Evolutionary conservation across 2,888 invertebrate genomes (phyloP), one percentile per base, ranked within the genome.

Genomic region (Drosophila melanosoma): DNA sequence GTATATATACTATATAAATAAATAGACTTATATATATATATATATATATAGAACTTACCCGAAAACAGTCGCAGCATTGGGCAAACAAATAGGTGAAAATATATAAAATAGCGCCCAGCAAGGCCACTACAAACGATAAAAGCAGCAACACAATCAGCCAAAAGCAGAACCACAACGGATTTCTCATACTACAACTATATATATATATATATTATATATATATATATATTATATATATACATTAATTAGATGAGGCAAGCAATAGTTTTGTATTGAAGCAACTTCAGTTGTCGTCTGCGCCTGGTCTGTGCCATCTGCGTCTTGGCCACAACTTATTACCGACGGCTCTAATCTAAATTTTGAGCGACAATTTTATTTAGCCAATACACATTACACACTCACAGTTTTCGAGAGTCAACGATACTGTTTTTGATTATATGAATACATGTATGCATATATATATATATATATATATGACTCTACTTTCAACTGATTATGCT

Each of bases 131-230:
- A 5, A 79, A 20, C 29, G 78, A 79, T 1, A 79, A 45, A 1
- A 49, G 26, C 1, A 74, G 12, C 59, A 79, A 12, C 29, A 69
- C 33, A 26, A 79, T 23, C 26, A 79, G 68, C 78, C 79, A 79
- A 40, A 79, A 78, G 17, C 71, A 20, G 33, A 63, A 70, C 78
- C 74, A 79, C 60, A 74, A 10, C 17, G 78, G 78, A 71, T 78
- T 78, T 38, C 48, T 57, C 77, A 77, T 77, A 29, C 33, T 61
- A 3, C 35, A 40, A 26, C 15, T 54, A 26, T 23, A 26, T 45
- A 1, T 20, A 23, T 52, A 20, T 12, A 49, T 35, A 35, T 3
- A 11, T n/a, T 57, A 49, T 40, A 42, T 53, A 42, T 10, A 7
- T 5, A 11, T 51, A 8, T 52, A 29, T 29, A 12, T 4, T 10